Evolutionary conservation across 2,113 vertebrate species (phyloP).

Genomic region (Origma solitaria): DNA sequence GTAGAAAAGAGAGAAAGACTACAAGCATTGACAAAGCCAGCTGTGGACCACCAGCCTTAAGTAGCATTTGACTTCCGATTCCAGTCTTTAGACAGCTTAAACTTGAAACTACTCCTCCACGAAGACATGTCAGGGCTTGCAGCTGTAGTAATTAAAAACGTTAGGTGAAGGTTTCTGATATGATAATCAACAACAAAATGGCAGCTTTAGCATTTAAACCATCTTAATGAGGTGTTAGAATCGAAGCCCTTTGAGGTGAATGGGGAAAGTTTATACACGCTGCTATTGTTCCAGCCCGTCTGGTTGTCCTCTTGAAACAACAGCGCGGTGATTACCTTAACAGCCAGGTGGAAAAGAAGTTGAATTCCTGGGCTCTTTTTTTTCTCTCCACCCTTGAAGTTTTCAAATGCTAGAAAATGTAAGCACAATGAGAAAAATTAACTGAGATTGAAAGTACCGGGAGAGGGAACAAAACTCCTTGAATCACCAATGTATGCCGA

Average conservation of each 20-base stretch:
- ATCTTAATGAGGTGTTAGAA: constrained; percentile 50
- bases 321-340: constrained; percentile 20
- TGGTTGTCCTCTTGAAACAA: constrained; percentile 21
- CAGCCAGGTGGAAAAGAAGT: constrained; percentile 3
- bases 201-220: constrained; percentile 31
- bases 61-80: background rate
- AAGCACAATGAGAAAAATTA: background rate
- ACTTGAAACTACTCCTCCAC: background rate
- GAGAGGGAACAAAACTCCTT: background rate
- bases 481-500: background rate
- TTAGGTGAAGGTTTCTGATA: constrained; percentile 35
- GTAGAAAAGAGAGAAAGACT: background rate
- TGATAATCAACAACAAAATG: constrained; percentile 50
- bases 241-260: constrained; percentile 43
- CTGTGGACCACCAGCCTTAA: background rate
- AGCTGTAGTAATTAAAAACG: background rate
- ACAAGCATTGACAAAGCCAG: background rate
- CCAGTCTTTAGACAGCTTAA: background rate
- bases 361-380: background rate
- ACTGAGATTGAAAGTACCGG: background rate
- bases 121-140: constrained; percentile 22
- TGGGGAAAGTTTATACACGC: constrained; percentile 37
- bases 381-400: background rate
- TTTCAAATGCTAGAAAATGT: background rate
- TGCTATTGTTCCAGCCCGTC: constrained; percentile 32